Evolutionary conservation across 1,140 invertebrate species (phyloP), one percentile per base, ranked within the genome.

Genomic region (Procambarus virginalis): DNA sequence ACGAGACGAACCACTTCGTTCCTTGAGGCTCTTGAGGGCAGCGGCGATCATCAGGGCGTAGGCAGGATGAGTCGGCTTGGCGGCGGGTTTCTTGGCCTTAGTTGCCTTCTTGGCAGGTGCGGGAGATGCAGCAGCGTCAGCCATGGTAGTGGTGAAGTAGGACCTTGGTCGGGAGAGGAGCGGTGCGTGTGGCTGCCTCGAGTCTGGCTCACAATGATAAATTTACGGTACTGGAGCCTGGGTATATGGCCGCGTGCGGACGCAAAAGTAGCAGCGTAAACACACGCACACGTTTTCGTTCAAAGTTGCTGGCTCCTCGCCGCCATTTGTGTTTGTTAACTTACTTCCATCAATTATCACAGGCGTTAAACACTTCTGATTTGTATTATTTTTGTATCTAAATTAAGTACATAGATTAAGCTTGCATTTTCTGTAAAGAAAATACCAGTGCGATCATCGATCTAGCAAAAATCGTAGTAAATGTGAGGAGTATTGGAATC

Each of bases 281-380:
- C 79, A 89, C 58, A 8, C 58, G 81, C 82, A 78, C 88, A 70
- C 88, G 88, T 89, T 89, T 89, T 89, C 88, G 86, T 88, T 88
- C 78, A 73, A 88, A 81, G 78, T 88, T 88, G 86, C 70, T 81
- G 60, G 78, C 46, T 55, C 64, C n/a, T 75, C 78, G 86, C 64
- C 68, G 82, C 78, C 86, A 88, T 88, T 88, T 88, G 86, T 88
- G 86, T 88, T 88, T 88, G 86, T 88, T 88, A 88, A 81, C 58
- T 88, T 81, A 79, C 14, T 88, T 88, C 78, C 34, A 49, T 75
- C 64, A 80, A 73, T 73, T 88, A 81, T 75, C 46, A 70, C 55
- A 58, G 17, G 1, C n/a, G 4, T 17, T 70, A 46, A 68, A 88
- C 20, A 55, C 6, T 34, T 22, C 82, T 55, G 20, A 73, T 81